Evolutionary conservation across 2,888 invertebrate genomes (phyloP).

Genomic region (Mimachlamys varia): DNA sequence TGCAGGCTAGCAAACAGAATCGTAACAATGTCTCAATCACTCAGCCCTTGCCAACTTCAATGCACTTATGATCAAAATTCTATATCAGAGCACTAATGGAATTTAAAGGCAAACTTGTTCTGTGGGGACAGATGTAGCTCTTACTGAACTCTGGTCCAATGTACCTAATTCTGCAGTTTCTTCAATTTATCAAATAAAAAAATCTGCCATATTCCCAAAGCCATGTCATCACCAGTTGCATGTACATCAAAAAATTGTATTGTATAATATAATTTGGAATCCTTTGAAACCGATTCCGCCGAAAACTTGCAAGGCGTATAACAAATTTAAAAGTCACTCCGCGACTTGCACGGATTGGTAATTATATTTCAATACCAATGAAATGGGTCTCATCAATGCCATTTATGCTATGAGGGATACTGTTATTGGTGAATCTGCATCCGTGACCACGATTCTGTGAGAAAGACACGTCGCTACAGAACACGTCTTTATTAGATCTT

Average conservation of each 20-base stretch:
- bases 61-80: slow-evolving; percentile 14
- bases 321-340: not conserved
- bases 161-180: not conserved
- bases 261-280: not conserved
- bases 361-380: not conserved
- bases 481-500: not conserved
- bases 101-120: not conserved
- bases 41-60: not conserved
- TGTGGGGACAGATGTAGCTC: not conserved
- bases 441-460: not conserved
- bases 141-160: not conserved
- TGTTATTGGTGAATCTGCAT: not conserved
- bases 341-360: not conserved
- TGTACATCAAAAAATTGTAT: not conserved
- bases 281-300: not conserved
- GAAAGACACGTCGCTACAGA: not conserved
- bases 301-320: not conserved
- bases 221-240: not conserved
- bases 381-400: not conserved
- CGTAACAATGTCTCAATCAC: not conserved
- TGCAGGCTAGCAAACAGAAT: not conserved
- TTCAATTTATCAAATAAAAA: not conserved
- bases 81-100: not conserved
- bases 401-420: not conserved
- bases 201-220: not conserved